Base-by-base conservation (phyloP, 2,888 invertebrate genomes). In the Polietes domitor region DNA sequence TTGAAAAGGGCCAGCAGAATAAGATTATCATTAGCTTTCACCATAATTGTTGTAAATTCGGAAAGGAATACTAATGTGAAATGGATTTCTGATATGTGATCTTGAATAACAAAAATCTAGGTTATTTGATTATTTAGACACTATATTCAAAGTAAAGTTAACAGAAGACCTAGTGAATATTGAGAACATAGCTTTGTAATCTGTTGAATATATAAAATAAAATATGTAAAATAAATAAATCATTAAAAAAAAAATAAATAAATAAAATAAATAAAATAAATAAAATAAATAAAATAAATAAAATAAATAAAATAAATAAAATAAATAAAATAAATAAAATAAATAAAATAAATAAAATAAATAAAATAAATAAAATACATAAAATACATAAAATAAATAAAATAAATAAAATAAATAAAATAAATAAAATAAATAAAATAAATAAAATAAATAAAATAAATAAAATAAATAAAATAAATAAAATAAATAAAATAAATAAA, bases 271-370 rank as follows among this genome's bases (percentile, higher is more conserved):
- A n/a, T 7, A 50, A 9, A n/a, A 50, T 7, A 9, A n/a, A 50
- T 7, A 9, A n/a, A 50, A 50, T n/a, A n/a, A 50, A 50, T n/a
- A n/a, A n/a, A 50, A 50, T n/a, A n/a, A 50, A 50, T n/a, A n/a
- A n/a, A 50, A 50, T 50, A 50, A 50, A 50, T 50, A 50, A 50
- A 50, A 7, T 5, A 50, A 50, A 7, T 7, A 50, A 50, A n/a
- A 50, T n/a, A 50, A n/a, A 50, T n/a, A n/a, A 50, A n/a, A 50
- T n/a, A 50, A n/a, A 50, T n/a, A 50, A n/a, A 50, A 50, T n/a
- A n/a, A 50, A 50, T n/a, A n/a, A 50, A 50, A 50, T 50, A 50
- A 50, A 50, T 50, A n/a, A 50, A 50, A 50, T 50, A 50, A 50
- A 50, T 50, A n/a, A 50, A 50, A 50, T 50, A 50, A 50, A 50